These are phyloP conservation scores for Chloroceryle aenea DNA, from an alignment of 2,113 vertebrate species.

Conservation along the genomic window DNA sequence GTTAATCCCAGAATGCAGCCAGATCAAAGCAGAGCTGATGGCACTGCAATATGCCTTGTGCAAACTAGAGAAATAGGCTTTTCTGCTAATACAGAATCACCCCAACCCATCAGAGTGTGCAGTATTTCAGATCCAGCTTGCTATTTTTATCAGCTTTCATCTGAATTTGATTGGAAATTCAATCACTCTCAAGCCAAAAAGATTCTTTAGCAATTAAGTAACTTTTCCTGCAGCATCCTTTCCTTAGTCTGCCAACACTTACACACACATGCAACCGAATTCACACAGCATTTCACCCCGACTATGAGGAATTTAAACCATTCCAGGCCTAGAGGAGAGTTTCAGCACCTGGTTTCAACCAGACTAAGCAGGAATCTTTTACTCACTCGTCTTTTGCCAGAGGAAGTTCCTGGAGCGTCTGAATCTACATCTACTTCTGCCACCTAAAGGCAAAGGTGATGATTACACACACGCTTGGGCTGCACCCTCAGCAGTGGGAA, in stretches of 20 bases:
- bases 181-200: background rate
- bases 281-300: no score
- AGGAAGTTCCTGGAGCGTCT: slow-evolving; percentile 93
- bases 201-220: background rate
- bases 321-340: background rate
- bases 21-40: background rate
- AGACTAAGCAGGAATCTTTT: background rate
- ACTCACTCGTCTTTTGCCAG: slow-evolving; percentile 87
- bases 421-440: slow-evolving; percentile 90
- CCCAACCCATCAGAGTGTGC: background rate
- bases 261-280: background rate
- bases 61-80: background rate
- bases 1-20: background rate
- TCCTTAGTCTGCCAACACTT: background rate
- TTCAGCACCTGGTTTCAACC: background rate
- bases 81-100: background rate
- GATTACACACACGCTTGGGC: background rate
- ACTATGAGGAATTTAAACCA: background rate
- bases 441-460: slow-evolving; percentile 74
- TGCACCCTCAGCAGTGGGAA: background rate
- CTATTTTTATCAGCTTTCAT: background rate
- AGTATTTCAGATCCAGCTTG: background rate
- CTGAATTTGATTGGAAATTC: background rate
- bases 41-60: background rate
- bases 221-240: background rate